Base-by-base conservation (phyloP, 1,140 invertebrate genomes). In the Pinna nobilis region DNA sequence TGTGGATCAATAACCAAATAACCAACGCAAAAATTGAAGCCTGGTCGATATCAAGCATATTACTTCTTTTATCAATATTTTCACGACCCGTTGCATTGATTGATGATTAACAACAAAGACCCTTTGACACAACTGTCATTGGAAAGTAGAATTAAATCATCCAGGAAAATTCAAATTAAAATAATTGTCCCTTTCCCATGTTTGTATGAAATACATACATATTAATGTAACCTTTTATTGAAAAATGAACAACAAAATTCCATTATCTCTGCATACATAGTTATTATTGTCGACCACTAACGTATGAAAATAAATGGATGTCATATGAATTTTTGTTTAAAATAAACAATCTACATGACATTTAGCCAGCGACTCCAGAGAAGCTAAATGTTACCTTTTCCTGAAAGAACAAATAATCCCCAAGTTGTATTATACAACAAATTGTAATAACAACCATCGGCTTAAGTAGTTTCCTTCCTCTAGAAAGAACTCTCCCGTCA, bases 221-320 rank as follows among this genome's bases (percentile, higher is more conserved):
- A 44, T 44, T 11, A 44, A 44, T 44, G 39, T 44, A 44, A 44
- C 39, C 39, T 44, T 44, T 44, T 44, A 44, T 44, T 44, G 39
- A 44, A 44, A 44, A 44, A 44, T 44, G 39, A 44, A 44, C 39
- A 44, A n/a, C 39, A 44, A 44, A 44, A 44, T 44, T 44, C 39
- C 39, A 44, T 44, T 44, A 44, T 44, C 39, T n/a, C n/a, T 11
- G n/a, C 39, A 44, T 44, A 9, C 39, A n/a, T 11, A 44, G 39
- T 44, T 44, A 44, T 44, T 44, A 44, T 44, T 44, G 9, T n/a
- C n/a, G 9, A n/a, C 39, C 39, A 44, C 9, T 44, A 44, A 9
- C 9, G 39, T 44, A 44, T 44, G n/a, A 44, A 44, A 44, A 44
- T 44, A 11, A 44, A 44, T 9, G 39, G 39, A 44, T 44, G 39